A percentile compares a stretch with the other conserved stretches of the same genome.
Conservation (phyloP, 2,113 vertebrate species). For the Reinhardtius hippoglossoides region DNA sequence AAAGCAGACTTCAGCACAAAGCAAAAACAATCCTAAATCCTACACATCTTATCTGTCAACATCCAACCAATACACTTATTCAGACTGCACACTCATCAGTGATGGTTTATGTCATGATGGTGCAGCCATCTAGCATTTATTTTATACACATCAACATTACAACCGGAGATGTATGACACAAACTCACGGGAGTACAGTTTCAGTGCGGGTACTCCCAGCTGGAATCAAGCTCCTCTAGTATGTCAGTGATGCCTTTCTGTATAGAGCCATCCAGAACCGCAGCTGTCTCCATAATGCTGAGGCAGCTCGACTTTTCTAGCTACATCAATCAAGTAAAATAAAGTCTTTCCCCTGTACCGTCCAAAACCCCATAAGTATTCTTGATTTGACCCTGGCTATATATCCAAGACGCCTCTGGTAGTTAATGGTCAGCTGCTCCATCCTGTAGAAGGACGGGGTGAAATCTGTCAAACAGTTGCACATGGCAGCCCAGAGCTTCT, state of each 20-base stretch:
- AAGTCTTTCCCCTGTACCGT: slow-evolving; percentile 9
- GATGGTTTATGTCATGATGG: not conserved
- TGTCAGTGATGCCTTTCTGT: slow-evolving; percentile 22
- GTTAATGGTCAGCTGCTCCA: slow-evolving; percentile 20
- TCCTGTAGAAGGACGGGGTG: not conserved
- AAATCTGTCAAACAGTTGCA: slow-evolving; percentile 13
- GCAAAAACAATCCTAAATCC: not conserved
- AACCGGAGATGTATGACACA: not conserved
- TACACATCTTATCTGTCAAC: not conserved
- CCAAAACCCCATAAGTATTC: slow-evolving; percentile 26
- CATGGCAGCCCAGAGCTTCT: slow-evolving; percentile 25
- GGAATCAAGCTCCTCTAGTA: slow-evolving; percentile 24
- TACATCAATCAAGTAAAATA: slow-evolving; percentile 51
- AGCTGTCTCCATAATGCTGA: slow-evolving; percentile 47
- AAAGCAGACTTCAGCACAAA: not conserved
- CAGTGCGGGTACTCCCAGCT: slow-evolving; percentile 21
- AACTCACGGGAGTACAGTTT: slow-evolving; percentile 15
- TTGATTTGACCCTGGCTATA: slow-evolving; percentile 51
- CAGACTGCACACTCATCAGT: not conserved
- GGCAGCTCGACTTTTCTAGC: slow-evolving; percentile 43
- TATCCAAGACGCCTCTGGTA: slow-evolving; percentile 23
- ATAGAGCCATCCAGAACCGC: slow-evolving; percentile 28
- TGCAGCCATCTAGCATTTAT: not conserved
- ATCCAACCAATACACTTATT: not conserved
- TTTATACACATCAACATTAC: not conserved